These are phyloP conservation scores for Esperia sulphurella DNA, from an alignment of 2,888 invertebrate genomes.

Conservation along the genomic window DNA sequence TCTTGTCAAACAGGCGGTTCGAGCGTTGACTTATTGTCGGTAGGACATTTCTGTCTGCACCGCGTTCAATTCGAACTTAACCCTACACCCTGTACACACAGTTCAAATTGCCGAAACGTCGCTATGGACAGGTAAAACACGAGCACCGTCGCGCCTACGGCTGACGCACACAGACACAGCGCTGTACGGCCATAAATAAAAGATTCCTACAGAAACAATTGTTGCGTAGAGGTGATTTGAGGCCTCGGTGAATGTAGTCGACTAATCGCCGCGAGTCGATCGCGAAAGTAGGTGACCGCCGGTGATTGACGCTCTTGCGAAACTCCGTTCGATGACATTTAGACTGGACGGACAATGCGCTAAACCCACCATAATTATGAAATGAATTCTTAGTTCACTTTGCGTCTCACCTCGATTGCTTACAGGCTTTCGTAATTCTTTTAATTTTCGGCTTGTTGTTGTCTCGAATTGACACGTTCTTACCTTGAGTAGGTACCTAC, in stretches of 20 bases:
- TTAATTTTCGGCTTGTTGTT: constrained; percentile 3
- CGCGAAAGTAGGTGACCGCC: constrained; percentile 79
- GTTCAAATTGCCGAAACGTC: constrained; percentile 23
- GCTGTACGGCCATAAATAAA: constrained; percentile 75
- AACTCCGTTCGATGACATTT: constrained; percentile 78
- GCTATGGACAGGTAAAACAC: constrained; percentile 69
- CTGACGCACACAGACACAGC: constrained; percentile 59
- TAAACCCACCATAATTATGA: constrained; percentile 67
- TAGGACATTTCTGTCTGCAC: constrained; percentile 68
- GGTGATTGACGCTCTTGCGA: constrained; percentile 76
- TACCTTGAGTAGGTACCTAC: not conserved
- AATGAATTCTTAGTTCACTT: constrained; percentile 12
- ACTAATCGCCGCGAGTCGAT: constrained; percentile 73
- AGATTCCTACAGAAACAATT: constrained; percentile 79
- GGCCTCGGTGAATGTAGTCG: constrained; percentile 74
- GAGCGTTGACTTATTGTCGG: constrained; percentile 79
- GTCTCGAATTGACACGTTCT: not conserved
- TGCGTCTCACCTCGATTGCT: constrained; percentile 4
- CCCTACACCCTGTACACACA: constrained; percentile 27
- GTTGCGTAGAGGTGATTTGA: constrained; percentile 77
- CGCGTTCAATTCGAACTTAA: constrained; percentile 24
- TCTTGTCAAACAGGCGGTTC: constrained; percentile 79
- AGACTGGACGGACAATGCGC: constrained; percentile 67
- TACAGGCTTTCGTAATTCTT: constrained; percentile 10
- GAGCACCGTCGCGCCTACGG: constrained; percentile 54